Evolutionary conservation across 2,113 vertebrate genomes (phyloP).

Genomic region (Rhadina sibilatrix): DNA sequence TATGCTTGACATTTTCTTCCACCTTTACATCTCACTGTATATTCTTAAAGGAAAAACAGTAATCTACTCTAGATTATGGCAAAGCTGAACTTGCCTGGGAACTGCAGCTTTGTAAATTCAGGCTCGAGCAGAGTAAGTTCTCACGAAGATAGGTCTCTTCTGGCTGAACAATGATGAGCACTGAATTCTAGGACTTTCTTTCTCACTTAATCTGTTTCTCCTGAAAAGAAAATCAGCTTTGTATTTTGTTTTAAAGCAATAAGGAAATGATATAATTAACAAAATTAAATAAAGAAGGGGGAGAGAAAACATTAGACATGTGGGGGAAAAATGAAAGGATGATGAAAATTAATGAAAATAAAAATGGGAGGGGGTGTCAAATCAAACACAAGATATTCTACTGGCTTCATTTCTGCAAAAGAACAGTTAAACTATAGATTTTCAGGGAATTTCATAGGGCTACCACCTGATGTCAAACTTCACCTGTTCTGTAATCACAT

Average conservation of each 20-base stretch:
- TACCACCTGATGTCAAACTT: neutral
- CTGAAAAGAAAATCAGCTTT: neutral
- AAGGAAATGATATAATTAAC: neutral
- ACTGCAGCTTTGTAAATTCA: neutral
- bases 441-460: neutral
- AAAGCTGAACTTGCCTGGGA: neutral
- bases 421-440: neutral
- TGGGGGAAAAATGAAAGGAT: neutral
- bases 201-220: neutral
- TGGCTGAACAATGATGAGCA: neutral
- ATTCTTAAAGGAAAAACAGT: neutral
- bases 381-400: neutral
- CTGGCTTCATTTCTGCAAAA: neutral
- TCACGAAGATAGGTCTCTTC: neutral
- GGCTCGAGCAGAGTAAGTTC: fast-evolving
- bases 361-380: fast-evolving
- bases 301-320: neutral
- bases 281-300: neutral
- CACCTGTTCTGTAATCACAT: neutral
- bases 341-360: neutral
- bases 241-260: neutral
- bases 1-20: neutral
- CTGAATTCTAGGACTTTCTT: neutral
- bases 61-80: neutral
- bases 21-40: neutral